A percentile compares a stretch with the other conserved stretches of the same genome.
Evolutionary conservation across 1,140 invertebrate genomes (phyloP).

Genomic region (Achatina immaculata): DNA sequence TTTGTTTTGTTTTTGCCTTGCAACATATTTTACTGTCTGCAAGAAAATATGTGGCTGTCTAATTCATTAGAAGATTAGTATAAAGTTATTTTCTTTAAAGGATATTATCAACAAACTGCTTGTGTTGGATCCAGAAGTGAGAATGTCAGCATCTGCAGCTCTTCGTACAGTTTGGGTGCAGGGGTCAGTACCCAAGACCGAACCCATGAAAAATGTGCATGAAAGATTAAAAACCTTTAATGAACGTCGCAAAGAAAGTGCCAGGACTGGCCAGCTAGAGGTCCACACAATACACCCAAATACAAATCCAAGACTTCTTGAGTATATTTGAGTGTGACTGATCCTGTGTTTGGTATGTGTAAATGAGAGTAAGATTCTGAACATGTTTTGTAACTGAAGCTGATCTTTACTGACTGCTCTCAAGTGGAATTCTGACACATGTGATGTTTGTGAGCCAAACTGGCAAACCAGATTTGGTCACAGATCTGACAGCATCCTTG

Average conservation of each 20-base stretch:
- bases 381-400: not conserved
- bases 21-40: too few species aligned
- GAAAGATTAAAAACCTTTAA: not conserved
- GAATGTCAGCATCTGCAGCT: not conserved
- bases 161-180: slow-evolving; percentile 5
- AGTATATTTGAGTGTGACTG: not conserved
- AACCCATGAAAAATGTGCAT: not conserved
- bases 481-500: too few species aligned
- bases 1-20: too few species aligned
- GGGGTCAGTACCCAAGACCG: not conserved
- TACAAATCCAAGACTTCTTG: not conserved
- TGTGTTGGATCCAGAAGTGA: not conserved
- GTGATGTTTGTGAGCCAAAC: too few species aligned
- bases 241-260: not conserved
- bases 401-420: too few species aligned
- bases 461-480: too few species aligned
- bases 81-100: not conserved
- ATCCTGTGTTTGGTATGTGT: too few species aligned
- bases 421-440: too few species aligned
- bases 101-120: not conserved
- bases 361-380: not conserved
- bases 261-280: not conserved
- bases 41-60: too few species aligned
- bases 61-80: too few species aligned
- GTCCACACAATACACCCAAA: slow-evolving; percentile 8